Conservation (phyloP, 2,113 vertebrate genomes). For the Oncorhynchus masou region DNA sequence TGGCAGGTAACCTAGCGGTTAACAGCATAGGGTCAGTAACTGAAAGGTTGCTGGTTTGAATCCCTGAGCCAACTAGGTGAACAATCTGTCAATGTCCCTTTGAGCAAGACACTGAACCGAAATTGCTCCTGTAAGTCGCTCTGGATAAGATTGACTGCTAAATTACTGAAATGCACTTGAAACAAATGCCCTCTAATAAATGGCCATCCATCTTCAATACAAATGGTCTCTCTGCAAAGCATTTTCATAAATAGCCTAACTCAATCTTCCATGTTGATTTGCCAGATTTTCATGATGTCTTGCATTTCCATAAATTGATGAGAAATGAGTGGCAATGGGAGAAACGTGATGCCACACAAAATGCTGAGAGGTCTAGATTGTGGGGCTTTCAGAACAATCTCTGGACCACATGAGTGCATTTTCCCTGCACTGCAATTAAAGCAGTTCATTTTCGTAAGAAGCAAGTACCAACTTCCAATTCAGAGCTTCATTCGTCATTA, state of each 20-base stretch:
- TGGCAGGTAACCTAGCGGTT: no score
- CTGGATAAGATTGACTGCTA: no score
- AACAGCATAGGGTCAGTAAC: no score
- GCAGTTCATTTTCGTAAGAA: not conserved
- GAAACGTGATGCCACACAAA: not conserved
- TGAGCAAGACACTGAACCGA: no score
- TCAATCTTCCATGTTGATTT: not conserved
- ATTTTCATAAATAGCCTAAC: not conserved
- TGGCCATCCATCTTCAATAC: not conserved
- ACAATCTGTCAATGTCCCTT: no score
- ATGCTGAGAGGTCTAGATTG: not conserved
- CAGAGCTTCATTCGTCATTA: not conserved
- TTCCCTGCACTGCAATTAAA: not conserved
- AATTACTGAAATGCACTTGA: no score
- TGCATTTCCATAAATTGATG: slow-evolving; percentile 13
- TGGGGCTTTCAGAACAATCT: not conserved
- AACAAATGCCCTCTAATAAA: no score
- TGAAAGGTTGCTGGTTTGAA: no score
- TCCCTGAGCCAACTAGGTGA: no score
- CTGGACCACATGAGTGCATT: not conserved
- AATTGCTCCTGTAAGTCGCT: no score
- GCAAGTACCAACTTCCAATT: not conserved
- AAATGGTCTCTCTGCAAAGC: not conserved
- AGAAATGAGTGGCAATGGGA: not conserved
- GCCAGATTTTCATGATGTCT: not conserved